Percentiles rank a stretch among this genome's conserved stretches.
These are phyloP conservation scores for Daboia siamensis DNA, from an alignment of 2,113 vertebrate genomes.

Conservation along the genomic window DNA sequence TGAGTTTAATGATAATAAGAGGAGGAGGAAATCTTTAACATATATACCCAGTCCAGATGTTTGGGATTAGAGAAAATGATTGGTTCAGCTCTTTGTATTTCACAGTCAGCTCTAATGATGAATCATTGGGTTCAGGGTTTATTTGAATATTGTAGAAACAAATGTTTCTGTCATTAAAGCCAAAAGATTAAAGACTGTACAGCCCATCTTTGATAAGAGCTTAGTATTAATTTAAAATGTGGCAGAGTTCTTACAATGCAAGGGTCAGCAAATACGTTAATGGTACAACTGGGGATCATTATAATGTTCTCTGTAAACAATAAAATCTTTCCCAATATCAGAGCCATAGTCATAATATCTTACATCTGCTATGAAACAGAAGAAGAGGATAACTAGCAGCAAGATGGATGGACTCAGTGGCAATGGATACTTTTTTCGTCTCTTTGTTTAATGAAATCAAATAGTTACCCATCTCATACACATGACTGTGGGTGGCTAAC, in stretches of 20 bases:
- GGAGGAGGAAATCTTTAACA: not conserved
- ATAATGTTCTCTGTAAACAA: not conserved
- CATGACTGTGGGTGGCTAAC: not conserved
- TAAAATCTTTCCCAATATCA: not conserved
- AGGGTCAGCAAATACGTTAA: not conserved
- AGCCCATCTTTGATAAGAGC: not conserved
- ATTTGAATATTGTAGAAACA: not conserved
- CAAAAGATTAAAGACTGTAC: slow-evolving; percentile 11
- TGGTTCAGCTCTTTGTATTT: not conserved
- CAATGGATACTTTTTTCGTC: not conserved
- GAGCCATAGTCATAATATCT: not conserved
- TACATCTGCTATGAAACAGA: not conserved
- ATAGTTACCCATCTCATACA: not conserved
- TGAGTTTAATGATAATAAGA: not conserved
- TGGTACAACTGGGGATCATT: not conserved
- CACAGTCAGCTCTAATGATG: not conserved
- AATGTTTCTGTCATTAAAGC: not conserved
- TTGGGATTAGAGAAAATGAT: not conserved
- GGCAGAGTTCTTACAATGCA: not conserved
- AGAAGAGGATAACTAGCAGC: not conserved
- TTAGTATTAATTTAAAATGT: slow-evolving; percentile 16
- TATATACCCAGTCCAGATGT: not conserved
- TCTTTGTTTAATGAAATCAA: not conserved
- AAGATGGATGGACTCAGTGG: not conserved
- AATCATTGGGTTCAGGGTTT: not conserved